Conservation (phyloP, 2,888 invertebrate species). For the Stenurella melanura region DNA sequence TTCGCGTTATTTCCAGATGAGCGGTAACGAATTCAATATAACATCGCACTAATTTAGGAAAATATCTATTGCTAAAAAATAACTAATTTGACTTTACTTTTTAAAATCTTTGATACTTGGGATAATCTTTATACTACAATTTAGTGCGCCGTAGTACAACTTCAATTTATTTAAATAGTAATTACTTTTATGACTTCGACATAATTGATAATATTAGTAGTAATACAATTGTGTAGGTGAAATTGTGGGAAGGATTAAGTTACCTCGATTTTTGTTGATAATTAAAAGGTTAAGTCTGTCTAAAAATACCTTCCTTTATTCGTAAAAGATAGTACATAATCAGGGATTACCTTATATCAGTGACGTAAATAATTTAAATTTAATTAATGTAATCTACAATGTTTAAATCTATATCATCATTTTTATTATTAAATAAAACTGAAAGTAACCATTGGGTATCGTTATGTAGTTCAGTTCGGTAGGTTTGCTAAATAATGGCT, state of each 20-base stretch:
- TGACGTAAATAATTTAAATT: conserved; percentile 19
- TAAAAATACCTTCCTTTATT: neutral
- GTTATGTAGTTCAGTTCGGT: conserved; percentile 4
- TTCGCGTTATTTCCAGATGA: no score
- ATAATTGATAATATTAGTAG: neutral
- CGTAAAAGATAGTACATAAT: neutral
- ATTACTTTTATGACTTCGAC: no score
- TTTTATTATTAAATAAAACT: neutral
- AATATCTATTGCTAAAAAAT: no score
- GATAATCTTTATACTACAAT: no score
- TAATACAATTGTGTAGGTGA: neutral
- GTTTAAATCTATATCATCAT: neutral
- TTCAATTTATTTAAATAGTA: no score
- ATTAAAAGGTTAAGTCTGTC: neutral
- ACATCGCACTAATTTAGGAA: no score
- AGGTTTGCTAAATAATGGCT: neutral
- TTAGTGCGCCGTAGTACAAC: no score
- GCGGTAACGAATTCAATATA: no score
- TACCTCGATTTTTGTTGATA: neutral
- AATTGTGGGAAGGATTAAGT: neutral
- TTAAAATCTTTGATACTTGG: no score
- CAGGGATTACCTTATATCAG: conserved; percentile 10
- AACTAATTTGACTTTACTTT: no score
- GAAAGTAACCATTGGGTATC: neutral
- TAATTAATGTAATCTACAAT: conserved; percentile 8